Evolutionary conservation across 1,140 invertebrate genomes (phyloP).

Genomic region (Bombus consobrinus): DNA sequence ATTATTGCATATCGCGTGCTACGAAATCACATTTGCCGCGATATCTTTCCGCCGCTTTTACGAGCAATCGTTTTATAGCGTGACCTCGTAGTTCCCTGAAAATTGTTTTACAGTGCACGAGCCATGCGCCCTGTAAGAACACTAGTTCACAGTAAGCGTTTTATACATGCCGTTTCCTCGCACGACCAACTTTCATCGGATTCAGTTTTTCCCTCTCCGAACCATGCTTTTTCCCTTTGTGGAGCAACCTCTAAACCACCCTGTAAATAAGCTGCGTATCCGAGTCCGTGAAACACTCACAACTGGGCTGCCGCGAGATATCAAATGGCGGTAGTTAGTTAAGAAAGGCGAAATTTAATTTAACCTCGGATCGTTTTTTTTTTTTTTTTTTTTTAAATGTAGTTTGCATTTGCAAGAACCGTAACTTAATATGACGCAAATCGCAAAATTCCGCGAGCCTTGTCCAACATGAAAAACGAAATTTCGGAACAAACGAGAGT

Average conservation of each 20-base stretch:
- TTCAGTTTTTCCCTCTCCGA: neutral
- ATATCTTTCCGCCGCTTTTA: conserved; percentile 1
- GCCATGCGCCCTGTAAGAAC: neutral
- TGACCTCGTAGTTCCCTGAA: neutral
- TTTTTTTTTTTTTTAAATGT: neutral
- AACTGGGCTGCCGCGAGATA: neutral
- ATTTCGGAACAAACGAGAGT: neutral
- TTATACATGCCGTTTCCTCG: neutral
- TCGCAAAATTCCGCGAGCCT: neutral
- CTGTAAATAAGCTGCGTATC: neutral
- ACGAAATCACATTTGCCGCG: neutral
- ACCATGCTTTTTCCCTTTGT: neutral
- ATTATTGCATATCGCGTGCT: neutral
- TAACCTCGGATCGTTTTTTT: too few species aligned
- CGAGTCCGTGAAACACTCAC: neutral
- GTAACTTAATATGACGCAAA: neutral
- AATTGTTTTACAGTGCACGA: conserved; percentile 9
- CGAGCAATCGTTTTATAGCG: neutral
- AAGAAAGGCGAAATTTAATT: neutral
- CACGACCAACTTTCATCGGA: neutral
- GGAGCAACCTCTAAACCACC: neutral
- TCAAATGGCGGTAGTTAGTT: neutral
- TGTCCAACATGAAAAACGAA: neutral
- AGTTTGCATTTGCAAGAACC: neutral
- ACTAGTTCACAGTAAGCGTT: neutral